Evolutionary conservation across 2,113 vertebrate genomes (phyloP), one percentile per base, ranked within the genome.

Genomic region (Oxyura jamaicensis): DNA sequence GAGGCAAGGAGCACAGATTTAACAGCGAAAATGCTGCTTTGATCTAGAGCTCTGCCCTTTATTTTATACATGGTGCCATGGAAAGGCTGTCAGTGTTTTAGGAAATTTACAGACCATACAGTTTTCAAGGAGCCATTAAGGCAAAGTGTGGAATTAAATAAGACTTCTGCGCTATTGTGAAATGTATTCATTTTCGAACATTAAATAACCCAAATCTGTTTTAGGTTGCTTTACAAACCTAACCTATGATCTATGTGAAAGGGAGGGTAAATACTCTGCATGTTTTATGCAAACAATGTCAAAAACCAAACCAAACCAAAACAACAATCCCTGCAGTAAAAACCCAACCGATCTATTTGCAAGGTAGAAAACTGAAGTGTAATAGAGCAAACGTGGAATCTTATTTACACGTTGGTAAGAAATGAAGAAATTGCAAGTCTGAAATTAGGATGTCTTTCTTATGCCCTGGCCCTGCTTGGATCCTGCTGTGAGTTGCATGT

Each of bases 1-100:
- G 71, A 86, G 93, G 86, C 50, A 90, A 76, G 80, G 36, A 96
- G 63, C 90, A 86, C 10, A 90, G 42, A 92, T 42, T 73, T 53
- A 79, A 46, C 18, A 63, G 31, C 3, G 7, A 86, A 85, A 88
- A 91, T 2, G 33, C 20, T 85, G 53, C 69, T 92, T 66, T 62
- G 21, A 79, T 74, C 53, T 25, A 74, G 2, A 71, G 63, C 23
- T 76, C 41, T 62, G 23, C 10, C 66, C 42, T 59, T 46, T 69
- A 82, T 88, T 75, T 73, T 23, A 35, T 10, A 42, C 0, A 55
- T 41, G 46, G 29, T 53, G 17, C 62, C 62, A 67, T 20, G 1
- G 76, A 84, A 90, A 86, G 42, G 13, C 22, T 66, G 44, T 17
- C 1, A 12, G 66, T 60, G 39, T 50, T 93, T 86, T 88, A 68